Conservation (phyloP, 37 sponge, comb jelly and placozoan species). For the Chondrilla cf. caribensis region DNA sequence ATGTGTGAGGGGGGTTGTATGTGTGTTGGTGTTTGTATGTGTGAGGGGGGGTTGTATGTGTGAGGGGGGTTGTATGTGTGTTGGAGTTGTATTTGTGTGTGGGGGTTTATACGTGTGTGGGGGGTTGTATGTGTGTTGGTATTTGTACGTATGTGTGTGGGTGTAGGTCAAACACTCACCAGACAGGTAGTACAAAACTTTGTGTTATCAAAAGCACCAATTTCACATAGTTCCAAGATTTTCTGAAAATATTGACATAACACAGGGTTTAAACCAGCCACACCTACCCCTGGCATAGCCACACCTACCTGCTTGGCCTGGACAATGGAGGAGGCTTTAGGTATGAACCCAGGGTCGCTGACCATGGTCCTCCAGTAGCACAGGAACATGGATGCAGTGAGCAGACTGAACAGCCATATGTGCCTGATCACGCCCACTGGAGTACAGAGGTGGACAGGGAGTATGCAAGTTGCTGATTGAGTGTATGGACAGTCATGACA, state of each 20-base stretch:
- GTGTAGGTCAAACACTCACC: constrained; percentile 28
- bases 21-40: neutral
- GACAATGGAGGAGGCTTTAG: neutral
- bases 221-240: constrained; percentile 65
- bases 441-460: neutral
- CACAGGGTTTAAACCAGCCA: too few species aligned
- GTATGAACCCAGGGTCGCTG: constrained; percentile 76
- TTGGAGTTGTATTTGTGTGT: neutral
- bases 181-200: constrained; percentile 86
- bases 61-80: neutral
- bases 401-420: constrained; percentile 16
- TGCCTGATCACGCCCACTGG: constrained; percentile 36
- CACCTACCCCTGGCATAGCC: neutral
- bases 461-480: too few species aligned
- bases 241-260: too few species aligned
- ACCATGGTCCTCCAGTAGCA: constrained; percentile 37
- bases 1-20: too few species aligned
- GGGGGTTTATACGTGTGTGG: too few species aligned
- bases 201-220: constrained; percentile 42
- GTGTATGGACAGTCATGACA: too few species aligned
- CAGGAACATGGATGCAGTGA: constrained; percentile 9
- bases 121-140: too few species aligned
- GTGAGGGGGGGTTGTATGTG: neutral
- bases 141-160: neutral
- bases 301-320: constrained; percentile 43